Evolutionary conservation across 2,888 invertebrate species (phyloP), one percentile per base, ranked within the genome.

Genomic region (Phyllotreta cruciferae): DNA sequence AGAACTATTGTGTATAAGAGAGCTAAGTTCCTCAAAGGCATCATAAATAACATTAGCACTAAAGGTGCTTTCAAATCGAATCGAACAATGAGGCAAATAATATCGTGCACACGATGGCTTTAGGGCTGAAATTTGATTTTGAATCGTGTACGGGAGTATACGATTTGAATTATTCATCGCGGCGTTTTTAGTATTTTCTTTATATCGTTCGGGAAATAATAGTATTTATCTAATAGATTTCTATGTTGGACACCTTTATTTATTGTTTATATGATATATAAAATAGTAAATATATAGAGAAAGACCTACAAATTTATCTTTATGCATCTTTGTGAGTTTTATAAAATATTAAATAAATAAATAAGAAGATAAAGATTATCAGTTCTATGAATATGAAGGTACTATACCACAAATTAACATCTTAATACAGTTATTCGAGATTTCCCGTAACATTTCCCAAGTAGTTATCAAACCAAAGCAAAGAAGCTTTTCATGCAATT

Each of bases 11-110:
- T 67, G 24, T 24, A 24, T 24, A 66, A 68, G 65, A 62, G 65
- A 24, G 24, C 24, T 66, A 68, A 71, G 69, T 73, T 69, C 71
- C 73, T 73, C 69, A 69, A 66, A 68, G 73, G 74, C 70, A 73
- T 72, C 72, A 70, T 74, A 74, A 73, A 74, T 73, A 70, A 70
- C 66, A 69, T 70, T 70, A 68, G 64, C 68, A 62, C 60, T 44
- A 49, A 67, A 69, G 67, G 64, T 60, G 60, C 44, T 44, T 47
- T 61, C 56, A 61, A 64, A 60, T 64, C 53, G 50, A 44, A 52
- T 53, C 60, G 52, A 50, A 61, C 64, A 64, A 64, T 64, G 53
- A 56, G 41, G 64, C 60, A 53, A 60, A 64, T 60, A 60, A 64
- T 53, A 56, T 66, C 60, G 64, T 66, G 68, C 66, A 70, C 67